Base-by-base conservation (phyloP, 37 sponge, comb jelly and placozoan genomes). In the Spongilla lacustris region DNA sequence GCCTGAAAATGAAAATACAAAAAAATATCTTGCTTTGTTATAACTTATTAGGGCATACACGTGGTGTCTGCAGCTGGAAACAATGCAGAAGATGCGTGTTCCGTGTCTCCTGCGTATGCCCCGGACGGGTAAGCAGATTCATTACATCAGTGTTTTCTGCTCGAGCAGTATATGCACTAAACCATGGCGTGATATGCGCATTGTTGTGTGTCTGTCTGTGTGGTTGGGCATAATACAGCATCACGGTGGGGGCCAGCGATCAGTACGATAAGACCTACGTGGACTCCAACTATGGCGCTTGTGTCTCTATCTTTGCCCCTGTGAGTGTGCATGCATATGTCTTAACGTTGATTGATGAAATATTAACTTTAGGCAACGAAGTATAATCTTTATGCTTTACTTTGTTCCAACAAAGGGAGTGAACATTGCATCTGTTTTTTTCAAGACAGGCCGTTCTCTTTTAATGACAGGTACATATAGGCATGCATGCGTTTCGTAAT, bases 91-190 rank as follows among this genome's bases (percentile, higher is more conserved):
- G 58, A 58, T 58, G 58, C 58, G 58, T 58, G 58, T 58, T 58
- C 21, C 14, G 21, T 17, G 58, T 58, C 58, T 58, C 58, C 58
- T 58, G 58, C 58, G 58, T 10, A 58, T 58, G 58, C 58, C 58
- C 58, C 58, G 58, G 58, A 58, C 58, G 58, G 58, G 58, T 58
- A 58, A 58, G 58, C 58, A 58, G 58, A 58, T 58, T 58, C 58
- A 17, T 58, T 58, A 58, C 58, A 58, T 58, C 58, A 58, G 11
- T 58, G 11, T 58, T 58, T 58, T 58, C 58, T 58, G 14, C 58
- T 58, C 58, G 58, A 58, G 58, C 58, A 58, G 58, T 58, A 58
- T 58, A 58, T 58, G 58, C 58, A 58, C 46, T 46, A 46, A 46
- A 58, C 58, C 58, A 58, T 58, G 58, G 19, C 58, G 58, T 58